Evolutionary conservation across 2,113 vertebrate species (phyloP), one percentile per base, ranked within the genome.

Genomic region (Mesocricetus auratus): DNA sequence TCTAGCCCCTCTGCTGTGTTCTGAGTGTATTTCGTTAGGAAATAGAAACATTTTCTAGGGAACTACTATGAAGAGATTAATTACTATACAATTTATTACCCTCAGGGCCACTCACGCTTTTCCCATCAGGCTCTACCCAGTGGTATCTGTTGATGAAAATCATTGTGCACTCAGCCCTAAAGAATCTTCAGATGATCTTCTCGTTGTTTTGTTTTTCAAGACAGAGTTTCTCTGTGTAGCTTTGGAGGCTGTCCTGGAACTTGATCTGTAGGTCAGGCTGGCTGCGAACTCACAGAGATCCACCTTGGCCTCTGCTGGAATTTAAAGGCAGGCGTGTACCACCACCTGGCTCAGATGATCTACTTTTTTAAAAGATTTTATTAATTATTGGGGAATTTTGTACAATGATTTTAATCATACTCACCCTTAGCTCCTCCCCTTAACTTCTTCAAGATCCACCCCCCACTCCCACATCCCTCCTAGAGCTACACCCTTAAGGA

Each of bases 31-130:
- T 53, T 33, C 7, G n/a, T 82, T 45, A 86, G 45, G 66, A 93
- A 91, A 73, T 73, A 85, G 81, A 73, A 26, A 12, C 77, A 68
- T 96, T 62, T 91, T 69, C 78, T 73, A 78, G 83, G 58, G 33
- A 95, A 91, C 89, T 91, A 73, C 31, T 86, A 7, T 77, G 75
- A 58, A 81, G 53, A 64, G 94, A 94, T 71, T 74, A 60, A n/a
- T n/a, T 39, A 58, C 53, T 60, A 1, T 4, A n/a, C 36, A 24
- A 26, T 24, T 39, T 21, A 39, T 39, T 39, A 26, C 10, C 60
- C 39, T 90, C 86, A 89, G 90, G 86, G 50, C 36, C 24, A 90
- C 33, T 39, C 64, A 89, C 50, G 39, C 13, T 64, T 73, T 13
- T 78, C 26, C 19, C 6, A 77, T 9, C 24, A 4, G 8, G 24